Evolutionary conservation across 1,140 invertebrate species (phyloP).

Genomic region (Trichonephila inaurata): DNA sequence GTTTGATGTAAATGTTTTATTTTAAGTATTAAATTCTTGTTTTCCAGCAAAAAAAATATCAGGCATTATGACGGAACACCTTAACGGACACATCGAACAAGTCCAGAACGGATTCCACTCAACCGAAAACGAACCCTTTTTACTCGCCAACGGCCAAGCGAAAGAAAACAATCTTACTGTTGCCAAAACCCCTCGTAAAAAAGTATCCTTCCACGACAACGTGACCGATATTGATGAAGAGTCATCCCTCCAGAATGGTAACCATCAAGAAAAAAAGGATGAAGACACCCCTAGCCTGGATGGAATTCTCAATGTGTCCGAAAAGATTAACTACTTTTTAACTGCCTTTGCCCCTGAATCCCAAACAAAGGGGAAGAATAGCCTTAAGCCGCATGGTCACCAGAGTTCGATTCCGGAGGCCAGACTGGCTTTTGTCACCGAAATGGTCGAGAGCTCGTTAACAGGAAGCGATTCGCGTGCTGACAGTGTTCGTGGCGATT

Average conservation of each 20-base stretch:
- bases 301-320: conserved; percentile 40
- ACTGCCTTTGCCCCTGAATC: not conserved
- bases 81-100: not conserved
- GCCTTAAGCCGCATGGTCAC: conserved; percentile 37
- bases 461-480: conserved; percentile 60
- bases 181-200: conserved; percentile 32
- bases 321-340: conserved; percentile 65
- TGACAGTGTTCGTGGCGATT: not conserved
- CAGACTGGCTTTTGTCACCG: conserved; percentile 63
- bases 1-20: too few relatives aligned
- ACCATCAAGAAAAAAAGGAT: not conserved
- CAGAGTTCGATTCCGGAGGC: conserved; percentile 74
- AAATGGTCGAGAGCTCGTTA: conserved; percentile 60
- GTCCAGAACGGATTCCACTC: not conserved
- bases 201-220: conserved; percentile 58
- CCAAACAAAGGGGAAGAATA: not conserved
- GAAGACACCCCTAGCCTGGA: not conserved
- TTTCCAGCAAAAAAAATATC: not conserved
- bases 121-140: not conserved
- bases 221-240: conserved; percentile 63
- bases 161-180: not conserved
- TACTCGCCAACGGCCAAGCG: not conserved
- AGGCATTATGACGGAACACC: not conserved
- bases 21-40: not conserved
- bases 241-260: not conserved